phyloP scores from a whole-genome alignment of 1,140 invertebrate genomes.

The Mactra quadrangularis region DNA sequence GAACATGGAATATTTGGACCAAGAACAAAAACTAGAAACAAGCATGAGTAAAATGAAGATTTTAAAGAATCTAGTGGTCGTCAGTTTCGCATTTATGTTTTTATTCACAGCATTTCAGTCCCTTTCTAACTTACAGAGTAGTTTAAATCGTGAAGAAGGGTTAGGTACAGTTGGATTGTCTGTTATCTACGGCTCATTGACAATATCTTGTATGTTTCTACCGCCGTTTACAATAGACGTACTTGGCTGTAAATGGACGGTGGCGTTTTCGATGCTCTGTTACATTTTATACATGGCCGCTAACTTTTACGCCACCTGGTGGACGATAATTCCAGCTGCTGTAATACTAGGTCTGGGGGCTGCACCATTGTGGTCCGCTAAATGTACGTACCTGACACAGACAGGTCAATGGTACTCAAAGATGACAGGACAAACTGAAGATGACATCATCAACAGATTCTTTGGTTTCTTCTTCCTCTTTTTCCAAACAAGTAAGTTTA shows the following conservation, averaged over 20 bases:
- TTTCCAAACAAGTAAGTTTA: constrained; percentile 92
- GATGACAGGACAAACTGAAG: constrained; percentile 87
- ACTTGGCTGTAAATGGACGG: constrained; percentile 97
- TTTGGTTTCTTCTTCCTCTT: constrained; percentile 99
- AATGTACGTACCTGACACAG: constrained; percentile 97
- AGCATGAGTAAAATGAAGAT: constrained; percentile 71
- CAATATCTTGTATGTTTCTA: constrained; percentile 96
- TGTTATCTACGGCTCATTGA: constrained; percentile 94
- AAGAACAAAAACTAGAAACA: too few relatives aligned
- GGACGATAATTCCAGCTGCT: constrained; percentile 96
- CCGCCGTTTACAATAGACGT: constrained; percentile 88
- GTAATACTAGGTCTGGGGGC: constrained; percentile 94
- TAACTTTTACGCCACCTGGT: constrained; percentile 91
- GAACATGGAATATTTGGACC: too few relatives aligned
- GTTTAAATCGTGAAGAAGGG: constrained; percentile 79
- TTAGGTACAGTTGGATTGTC: constrained; percentile 85
- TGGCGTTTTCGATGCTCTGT: constrained; percentile 94
- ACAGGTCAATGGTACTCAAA: constrained; percentile 90
- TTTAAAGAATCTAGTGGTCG: constrained; percentile 77
- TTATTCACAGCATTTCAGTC: constrained; percentile 81
- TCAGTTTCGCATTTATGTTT: constrained; percentile 79
- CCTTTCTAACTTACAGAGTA: constrained; percentile 79
- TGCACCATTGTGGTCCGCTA: constrained; percentile 98
- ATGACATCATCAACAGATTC: constrained; percentile 96
- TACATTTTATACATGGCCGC: constrained; percentile 97